These are phyloP conservation scores for Okamejei kenojei DNA, from an alignment of 2,797 vertebrate genomes.

Conservation along the genomic window DNA sequence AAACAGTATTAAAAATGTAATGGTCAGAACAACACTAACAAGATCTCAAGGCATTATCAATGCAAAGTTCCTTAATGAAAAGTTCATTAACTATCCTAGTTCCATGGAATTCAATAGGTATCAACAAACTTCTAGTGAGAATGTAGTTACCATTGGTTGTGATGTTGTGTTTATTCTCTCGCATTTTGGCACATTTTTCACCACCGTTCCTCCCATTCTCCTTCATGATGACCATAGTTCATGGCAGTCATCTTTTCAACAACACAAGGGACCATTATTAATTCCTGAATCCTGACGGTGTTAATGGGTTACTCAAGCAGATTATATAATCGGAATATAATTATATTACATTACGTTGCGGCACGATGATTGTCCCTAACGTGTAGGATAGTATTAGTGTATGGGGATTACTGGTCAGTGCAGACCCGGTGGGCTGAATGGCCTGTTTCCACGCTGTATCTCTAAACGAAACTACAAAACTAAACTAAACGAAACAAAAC, in stretches of 20 bases:
- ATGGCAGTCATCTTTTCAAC: background rate
- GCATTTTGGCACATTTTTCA: background rate
- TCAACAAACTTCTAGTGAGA: background rate
- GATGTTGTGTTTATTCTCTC: background rate
- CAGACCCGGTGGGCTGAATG: no score
- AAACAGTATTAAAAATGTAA: conserved; percentile 8
- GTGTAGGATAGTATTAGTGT: no score
- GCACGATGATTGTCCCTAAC: no score
- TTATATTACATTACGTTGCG: background rate
- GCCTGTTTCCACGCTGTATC: no score
- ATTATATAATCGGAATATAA: background rate
- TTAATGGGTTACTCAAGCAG: background rate
- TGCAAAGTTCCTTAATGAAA: background rate
- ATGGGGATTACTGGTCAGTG: no score
- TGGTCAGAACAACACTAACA: background rate
- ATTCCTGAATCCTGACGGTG: background rate
- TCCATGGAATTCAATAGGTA: background rate
- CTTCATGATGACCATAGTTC: background rate
- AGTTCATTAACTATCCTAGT: background rate
- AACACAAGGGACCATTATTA: background rate
- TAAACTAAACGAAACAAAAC: no score
- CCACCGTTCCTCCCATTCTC: background rate
- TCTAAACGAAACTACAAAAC: no score
- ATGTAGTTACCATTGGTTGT: background rate
- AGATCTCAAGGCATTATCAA: background rate